Evolutionary conservation across 2,797 vertebrate species (phyloP).

Genomic region (Pempheris klunzingeri): DNA sequence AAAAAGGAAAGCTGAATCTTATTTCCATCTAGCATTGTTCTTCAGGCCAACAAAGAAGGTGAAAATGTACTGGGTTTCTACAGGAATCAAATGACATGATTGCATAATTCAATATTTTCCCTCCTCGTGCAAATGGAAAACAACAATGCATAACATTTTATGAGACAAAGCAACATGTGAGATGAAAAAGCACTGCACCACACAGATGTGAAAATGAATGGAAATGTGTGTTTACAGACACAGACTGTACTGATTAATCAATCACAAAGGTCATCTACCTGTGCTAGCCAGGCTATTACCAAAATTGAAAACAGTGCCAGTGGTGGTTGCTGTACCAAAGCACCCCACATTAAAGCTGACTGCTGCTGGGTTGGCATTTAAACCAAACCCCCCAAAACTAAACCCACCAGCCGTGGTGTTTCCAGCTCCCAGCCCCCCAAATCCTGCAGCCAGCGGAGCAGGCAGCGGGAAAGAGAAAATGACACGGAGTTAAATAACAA

Average conservation of each 20-base stretch:
- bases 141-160: constrained; percentile 20
- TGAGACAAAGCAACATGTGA: constrained; percentile 42
- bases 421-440: constrained; percentile 97
- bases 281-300: constrained; percentile 97
- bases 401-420: constrained; percentile 94
- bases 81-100: constrained; percentile 38
- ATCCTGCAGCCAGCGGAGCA: constrained; percentile 92
- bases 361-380: constrained; percentile 94
- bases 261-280: constrained; percentile 90
- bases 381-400: constrained; percentile 98
- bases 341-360: constrained; percentile 98
- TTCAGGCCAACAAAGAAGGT: constrained; percentile 19
- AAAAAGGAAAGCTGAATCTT: background rate
- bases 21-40: constrained; percentile 12
- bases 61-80: constrained; percentile 21
- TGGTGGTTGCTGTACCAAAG: constrained; percentile 94
- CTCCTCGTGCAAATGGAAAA: constrained; percentile 68
- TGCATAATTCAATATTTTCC: constrained; percentile 24
- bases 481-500: constrained; percentile 81
- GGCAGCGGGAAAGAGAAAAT: constrained; percentile 86
- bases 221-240: constrained; percentile 59
- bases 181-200: constrained; percentile 58
- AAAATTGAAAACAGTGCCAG: constrained; percentile 96
- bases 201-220: constrained; percentile 57
- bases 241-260: constrained; percentile 66